Evolutionary conservation across 2,113 vertebrate genomes (phyloP).

Genomic region (Neolamprologus ventralis): DNA sequence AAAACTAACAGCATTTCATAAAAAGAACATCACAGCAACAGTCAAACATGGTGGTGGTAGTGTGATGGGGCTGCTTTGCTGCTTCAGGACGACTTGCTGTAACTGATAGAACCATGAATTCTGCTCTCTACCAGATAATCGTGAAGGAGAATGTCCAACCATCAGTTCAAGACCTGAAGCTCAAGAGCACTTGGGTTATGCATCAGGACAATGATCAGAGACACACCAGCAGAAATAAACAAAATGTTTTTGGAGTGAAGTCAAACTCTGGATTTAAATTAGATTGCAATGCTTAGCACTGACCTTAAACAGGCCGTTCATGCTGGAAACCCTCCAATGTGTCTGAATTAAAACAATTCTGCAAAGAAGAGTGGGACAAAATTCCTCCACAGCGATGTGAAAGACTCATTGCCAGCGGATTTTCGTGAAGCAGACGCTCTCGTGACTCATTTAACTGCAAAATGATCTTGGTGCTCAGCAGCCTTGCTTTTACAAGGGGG

Average conservation of each 20-base stretch:
- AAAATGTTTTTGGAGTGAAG: not conserved
- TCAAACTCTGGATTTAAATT: not conserved
- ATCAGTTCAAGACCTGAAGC: not conserved
- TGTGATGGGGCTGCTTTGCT: not conserved
- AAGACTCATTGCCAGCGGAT: not conserved
- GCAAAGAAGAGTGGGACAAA: not conserved
- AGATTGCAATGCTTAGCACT: not conserved
- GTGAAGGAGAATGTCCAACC: not conserved
- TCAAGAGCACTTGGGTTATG: not conserved
- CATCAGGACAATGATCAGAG: not conserved
- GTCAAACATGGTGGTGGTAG: not conserved
- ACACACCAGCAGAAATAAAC: not conserved
- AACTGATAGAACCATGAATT: not conserved
- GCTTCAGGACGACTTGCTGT: not conserved
- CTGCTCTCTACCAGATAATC: not conserved
- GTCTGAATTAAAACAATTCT: not conserved
- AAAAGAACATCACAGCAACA: fast-evolving
- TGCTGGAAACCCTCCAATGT: not conserved
- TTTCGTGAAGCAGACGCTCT: not conserved
- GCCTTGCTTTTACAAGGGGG: not conserved
- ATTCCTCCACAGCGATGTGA: not conserved
- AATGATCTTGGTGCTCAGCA: not conserved
- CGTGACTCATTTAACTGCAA: not conserved
- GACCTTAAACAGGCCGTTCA: not conserved
- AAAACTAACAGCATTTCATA: not conserved